phyloP scores from a whole-genome alignment of 1,140 invertebrate species.

The Ctenoplectra terminalis region DNA sequence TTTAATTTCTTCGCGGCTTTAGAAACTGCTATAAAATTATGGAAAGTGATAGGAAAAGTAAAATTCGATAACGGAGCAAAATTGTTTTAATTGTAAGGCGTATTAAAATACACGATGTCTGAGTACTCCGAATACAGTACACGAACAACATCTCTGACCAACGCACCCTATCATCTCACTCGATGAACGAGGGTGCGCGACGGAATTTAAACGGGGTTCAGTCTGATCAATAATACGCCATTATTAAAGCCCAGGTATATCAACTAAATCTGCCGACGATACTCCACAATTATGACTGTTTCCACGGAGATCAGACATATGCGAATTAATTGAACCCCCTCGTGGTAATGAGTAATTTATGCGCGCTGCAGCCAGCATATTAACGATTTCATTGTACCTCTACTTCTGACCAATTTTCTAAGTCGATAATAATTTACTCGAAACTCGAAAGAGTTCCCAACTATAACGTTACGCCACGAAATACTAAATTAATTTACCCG shows the following conservation, averaged over 20 bases:
- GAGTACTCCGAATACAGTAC: constrained; percentile 21
- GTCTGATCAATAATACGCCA: constrained; percentile 78
- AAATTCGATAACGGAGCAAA: background rate
- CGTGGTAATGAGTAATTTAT: constrained; percentile 36
- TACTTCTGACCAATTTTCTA: background rate
- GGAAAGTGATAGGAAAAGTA: background rate
- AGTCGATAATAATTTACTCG: background rate
- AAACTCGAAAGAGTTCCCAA: no score
- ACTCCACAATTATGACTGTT: constrained; percentile 71
- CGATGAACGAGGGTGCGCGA: constrained; percentile 62
- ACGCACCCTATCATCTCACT: constrained; percentile 60
- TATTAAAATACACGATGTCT: constrained; percentile 39
- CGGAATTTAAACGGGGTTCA: constrained; percentile 76
- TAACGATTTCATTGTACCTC: background rate
- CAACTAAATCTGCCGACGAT: constrained; percentile 67
- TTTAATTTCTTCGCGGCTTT: background rate
- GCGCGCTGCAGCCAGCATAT: constrained; percentile 7
- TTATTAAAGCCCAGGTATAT: constrained; percentile 75
- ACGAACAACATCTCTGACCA: constrained; percentile 65
- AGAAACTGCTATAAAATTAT: background rate
- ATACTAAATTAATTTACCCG: background rate
- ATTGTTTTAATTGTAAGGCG: constrained; percentile 59
- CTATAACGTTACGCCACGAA: background rate
- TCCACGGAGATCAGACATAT: constrained; percentile 68
- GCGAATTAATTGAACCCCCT: constrained; percentile 66